Evolutionary conservation across 1,140 invertebrate genomes (phyloP), one percentile per base, ranked within the genome.

Genomic region (Sminthurinus signatus): DNA sequence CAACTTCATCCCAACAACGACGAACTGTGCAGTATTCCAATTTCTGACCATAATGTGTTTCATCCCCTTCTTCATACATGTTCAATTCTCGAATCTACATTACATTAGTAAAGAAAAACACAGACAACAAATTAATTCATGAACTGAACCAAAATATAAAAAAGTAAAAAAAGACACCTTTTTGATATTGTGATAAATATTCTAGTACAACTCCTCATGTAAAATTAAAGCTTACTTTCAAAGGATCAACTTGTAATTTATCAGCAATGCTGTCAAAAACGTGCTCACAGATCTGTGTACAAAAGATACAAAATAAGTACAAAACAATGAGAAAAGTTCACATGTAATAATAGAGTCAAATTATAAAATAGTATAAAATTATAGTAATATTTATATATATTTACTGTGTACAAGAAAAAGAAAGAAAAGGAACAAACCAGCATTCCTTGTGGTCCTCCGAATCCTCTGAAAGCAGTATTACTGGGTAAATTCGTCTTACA

Each of bases 371-470:
- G n/a, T n/a, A n/a, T n/a, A n/a, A n/a, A n/a, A n/a, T n/a, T n/a
- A n/a, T n/a, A n/a, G n/a, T n/a, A n/a, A n/a, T n/a, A n/a, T n/a
- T n/a, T n/a, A n/a, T n/a, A n/a, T n/a, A n/a, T n/a, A n/a, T n/a
- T n/a, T n/a, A n/a, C n/a, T n/a, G n/a, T n/a, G n/a, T n/a, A n/a
- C n/a, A n/a, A n/a, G n/a, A n/a, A n/a, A n/a, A n/a, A n/a, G n/a
- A n/a, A n/a, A n/a, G n/a, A n/a, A n/a, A n/a, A n/a, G n/a, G n/a
- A n/a, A n/a, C n/a, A n/a, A n/a, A n/a, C n/a, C 74, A 91, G 86
- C 90, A 93, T 93, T 29, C 87, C 90, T 68, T 94, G 91, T 0
- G 91, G 91, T 0, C 86, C 90, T 15, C 91, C 91, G 74, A 93
- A 94, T 17, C 91, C 91, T 68, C 91, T 78, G 73, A 93, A 95